Conservation (phyloP, 2,888 invertebrate species). For the Drosophila melanocephala region DNA sequence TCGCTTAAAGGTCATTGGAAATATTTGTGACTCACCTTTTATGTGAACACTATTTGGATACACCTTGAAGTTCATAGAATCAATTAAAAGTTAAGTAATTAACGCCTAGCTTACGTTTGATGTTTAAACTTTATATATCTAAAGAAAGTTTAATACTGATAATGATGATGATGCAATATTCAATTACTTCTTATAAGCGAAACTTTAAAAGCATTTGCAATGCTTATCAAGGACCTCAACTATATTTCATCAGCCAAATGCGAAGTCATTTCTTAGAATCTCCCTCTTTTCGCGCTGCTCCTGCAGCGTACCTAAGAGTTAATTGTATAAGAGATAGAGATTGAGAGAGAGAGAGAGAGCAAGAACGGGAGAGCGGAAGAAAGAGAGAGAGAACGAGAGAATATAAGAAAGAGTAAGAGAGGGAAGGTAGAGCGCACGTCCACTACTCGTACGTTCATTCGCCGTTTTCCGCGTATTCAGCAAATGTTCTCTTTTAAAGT, state of each 20-base stretch:
- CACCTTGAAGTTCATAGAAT: neutral
- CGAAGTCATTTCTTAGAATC: slow-evolving; percentile 11
- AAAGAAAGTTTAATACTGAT: neutral
- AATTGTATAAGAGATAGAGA: neutral
- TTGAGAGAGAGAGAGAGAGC: neutral
- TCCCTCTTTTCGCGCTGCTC: slow-evolving; percentile 32
- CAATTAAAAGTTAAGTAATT: neutral
- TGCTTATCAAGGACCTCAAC: slow-evolving; percentile 45
- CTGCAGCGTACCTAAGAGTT: neutral
- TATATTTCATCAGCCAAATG: slow-evolving; percentile 61
- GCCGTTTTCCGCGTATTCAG: slow-evolving; percentile 6
- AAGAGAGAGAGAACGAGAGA: neutral
- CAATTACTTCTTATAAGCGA: slow-evolving; percentile 11
- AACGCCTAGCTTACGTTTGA: neutral
- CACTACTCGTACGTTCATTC: neutral
- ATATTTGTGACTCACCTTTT: neutral
- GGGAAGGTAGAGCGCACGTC: neutral
- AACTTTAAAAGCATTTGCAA: slow-evolving; percentile 26
- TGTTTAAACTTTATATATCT: neutral
- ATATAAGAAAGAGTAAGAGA: neutral
- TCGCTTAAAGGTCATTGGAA: neutral
- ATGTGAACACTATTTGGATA: neutral
- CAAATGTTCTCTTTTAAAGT: neutral
- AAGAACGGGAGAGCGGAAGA: neutral
- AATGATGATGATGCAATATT: slow-evolving; percentile 46